Conservation (phyloP, 2,113 vertebrate genomes). For the Setophaga kirtlandii region DNA sequence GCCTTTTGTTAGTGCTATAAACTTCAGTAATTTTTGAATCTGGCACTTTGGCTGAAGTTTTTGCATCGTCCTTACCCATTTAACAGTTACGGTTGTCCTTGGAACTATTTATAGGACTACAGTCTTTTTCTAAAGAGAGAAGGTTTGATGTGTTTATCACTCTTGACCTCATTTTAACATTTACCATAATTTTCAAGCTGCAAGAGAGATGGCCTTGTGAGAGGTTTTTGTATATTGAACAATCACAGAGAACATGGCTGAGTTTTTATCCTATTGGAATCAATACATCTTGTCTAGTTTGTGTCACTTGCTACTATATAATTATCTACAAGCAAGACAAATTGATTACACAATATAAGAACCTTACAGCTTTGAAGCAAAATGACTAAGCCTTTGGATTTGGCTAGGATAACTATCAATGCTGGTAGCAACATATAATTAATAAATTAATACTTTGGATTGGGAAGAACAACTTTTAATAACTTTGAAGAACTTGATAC, state of each 20-base stretch:
- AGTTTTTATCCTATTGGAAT: slow-evolving; percentile 22
- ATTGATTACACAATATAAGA: slow-evolving; percentile 37
- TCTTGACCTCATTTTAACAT: background rate
- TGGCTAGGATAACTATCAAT: slow-evolving; percentile 10
- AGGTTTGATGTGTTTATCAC: background rate
- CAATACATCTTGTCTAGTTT: background rate
- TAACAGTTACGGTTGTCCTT: background rate
- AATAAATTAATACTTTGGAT: slow-evolving; percentile 5
- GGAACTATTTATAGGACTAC: background rate
- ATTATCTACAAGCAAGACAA: slow-evolving; percentile 40
- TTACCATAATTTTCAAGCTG: background rate
- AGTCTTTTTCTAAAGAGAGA: background rate
- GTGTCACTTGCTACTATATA: background rate
- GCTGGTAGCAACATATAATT: slow-evolving; percentile 45
- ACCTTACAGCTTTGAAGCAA: slow-evolving; percentile 27
- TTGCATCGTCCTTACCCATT: background rate
- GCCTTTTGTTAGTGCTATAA: background rate
- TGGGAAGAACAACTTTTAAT: background rate
- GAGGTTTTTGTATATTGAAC: background rate
- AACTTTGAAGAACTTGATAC: background rate
- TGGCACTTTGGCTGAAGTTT: background rate
- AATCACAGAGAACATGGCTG: background rate
- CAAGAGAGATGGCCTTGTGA: background rate
- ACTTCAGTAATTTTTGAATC: background rate
- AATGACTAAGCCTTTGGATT: background rate